These are phyloP conservation scores for Thecophora atra DNA, from an alignment of 2,888 invertebrate genomes.

Conservation along the genomic window DNA sequence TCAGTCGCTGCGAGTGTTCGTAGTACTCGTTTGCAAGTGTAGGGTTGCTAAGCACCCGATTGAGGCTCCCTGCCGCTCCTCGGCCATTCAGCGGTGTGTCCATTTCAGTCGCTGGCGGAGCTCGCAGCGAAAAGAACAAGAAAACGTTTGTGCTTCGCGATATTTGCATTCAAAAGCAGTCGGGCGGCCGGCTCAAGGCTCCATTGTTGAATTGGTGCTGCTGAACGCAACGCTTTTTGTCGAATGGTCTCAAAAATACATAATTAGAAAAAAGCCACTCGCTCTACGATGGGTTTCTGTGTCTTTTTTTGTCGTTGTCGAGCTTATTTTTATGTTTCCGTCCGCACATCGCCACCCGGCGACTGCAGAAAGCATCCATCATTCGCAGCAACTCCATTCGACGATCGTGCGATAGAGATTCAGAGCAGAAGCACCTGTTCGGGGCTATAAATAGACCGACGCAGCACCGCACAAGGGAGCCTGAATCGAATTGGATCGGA, in stretches of 20 bases:
- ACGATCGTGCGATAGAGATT: not conserved
- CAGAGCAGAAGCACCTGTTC: conserved; percentile 34
- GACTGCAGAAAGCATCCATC: conserved; percentile 23
- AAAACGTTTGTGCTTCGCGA: not conserved
- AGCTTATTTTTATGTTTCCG: not conserved
- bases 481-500: no score
- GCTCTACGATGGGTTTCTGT: not conserved
- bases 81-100: not conserved
- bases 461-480: not conserved
- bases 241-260: not conserved
- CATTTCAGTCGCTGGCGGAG: not conserved
- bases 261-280: conserved; percentile 1
- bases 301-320: not conserved
- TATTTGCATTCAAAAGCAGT: conserved; percentile 7
- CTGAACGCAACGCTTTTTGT: not conserved
- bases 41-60: not conserved
- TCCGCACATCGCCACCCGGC: not conserved
- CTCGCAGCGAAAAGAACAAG: not conserved
- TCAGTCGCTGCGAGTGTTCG: not conserved
- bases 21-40: not conserved
- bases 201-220: not conserved
- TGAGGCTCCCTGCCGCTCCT: not conserved
- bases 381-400: conserved; percentile 35
- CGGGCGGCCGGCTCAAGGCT: not conserved
- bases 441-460: conserved; percentile 16